These are phyloP conservation scores for Griposia aprilina DNA, from an alignment of 2,888 invertebrate genomes.

Conservation along the genomic window DNA sequence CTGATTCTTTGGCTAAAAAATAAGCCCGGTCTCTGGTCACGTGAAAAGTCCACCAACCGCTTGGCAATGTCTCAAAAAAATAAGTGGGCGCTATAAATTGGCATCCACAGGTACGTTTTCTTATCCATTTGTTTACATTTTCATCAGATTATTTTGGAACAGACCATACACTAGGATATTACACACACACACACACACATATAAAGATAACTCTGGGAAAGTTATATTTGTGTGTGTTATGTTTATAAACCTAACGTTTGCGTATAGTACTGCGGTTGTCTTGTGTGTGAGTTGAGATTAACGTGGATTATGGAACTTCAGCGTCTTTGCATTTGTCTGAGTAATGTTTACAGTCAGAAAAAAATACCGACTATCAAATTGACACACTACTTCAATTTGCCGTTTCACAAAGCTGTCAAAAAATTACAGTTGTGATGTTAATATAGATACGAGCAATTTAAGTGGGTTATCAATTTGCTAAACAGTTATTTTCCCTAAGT, in stretches of 20 bases:
- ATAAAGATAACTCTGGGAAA: conserved; percentile 40
- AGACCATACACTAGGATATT: not conserved
- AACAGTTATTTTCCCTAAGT: too few relatives aligned
- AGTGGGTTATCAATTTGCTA: not conserved
- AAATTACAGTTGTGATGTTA: not conserved
- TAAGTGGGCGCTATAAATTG: not conserved
- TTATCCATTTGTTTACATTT: not conserved
- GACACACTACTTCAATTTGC: too few relatives aligned
- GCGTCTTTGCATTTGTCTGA: not conserved
- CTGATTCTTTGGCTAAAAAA: too few relatives aligned
- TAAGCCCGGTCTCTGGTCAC: too few relatives aligned
- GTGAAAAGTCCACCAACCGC: too few relatives aligned
- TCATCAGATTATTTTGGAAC: not conserved
- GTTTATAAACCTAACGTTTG: not conserved
- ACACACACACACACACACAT: not conserved
- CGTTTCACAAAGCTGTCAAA: not conserved
- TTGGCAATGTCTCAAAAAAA: too few relatives aligned
- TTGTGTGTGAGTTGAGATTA: not conserved
- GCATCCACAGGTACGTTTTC: not conserved
- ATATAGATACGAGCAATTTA: not conserved
- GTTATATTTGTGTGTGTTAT: conserved; percentile 8
- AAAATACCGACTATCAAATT: not conserved
- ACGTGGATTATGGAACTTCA: not conserved
- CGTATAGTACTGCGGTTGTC: not conserved
- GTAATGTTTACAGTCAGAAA: not conserved